Base-by-base conservation (phyloP, 1,140 invertebrate species). In the Eriosoma lanigerum region DNA sequence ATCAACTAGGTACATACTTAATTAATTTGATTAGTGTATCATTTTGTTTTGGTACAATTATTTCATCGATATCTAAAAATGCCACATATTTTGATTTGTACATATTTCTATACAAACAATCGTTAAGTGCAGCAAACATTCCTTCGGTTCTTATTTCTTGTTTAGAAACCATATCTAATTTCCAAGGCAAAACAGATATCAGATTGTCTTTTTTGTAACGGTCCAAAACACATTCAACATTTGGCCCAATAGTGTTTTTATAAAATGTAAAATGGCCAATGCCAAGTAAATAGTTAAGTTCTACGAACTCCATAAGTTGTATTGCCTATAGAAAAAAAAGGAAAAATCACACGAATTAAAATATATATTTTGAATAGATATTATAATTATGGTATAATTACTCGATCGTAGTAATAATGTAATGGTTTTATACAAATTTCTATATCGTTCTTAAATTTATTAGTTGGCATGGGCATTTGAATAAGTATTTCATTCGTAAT, bases 401-500 rank as follows among this genome's bases (percentile, higher is more conserved):
- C 90, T 83, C 90, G 89, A 84, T 96, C 92, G 86, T 96, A 98
- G 82, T 92, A 90, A 84, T 93, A 96, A 86, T 97, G 96, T 52
- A 98, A 88, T 0, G 96, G 96, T 83, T 97, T 97, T 15, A 98
- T 93, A 86, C 96, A 98, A n/a, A 97, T 90, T 4, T 92, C 94
- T 32, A 98, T 90, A 73, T 89, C 88, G 81, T 88, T 85, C 6
- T 86, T 87, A 73, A 87, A 85, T 84, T 83, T 12, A 86, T 85
- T 50, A 90, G 84, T 17, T 89, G 54, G 50, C 21, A 76, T 52
- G 15, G 62, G 81, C 44, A 64, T 81, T 48, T 84, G 82, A 44
- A 89, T 84, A 4, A 86, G 81, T 26, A 89, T 83, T 19, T 86
- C 86, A 86, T 94, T 94, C 72, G 90, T 86, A 0, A 92, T 90